These are phyloP conservation scores for Halcyon badia DNA, from an alignment of 2,797 vertebrate genomes.

Conservation along the genomic window DNA sequence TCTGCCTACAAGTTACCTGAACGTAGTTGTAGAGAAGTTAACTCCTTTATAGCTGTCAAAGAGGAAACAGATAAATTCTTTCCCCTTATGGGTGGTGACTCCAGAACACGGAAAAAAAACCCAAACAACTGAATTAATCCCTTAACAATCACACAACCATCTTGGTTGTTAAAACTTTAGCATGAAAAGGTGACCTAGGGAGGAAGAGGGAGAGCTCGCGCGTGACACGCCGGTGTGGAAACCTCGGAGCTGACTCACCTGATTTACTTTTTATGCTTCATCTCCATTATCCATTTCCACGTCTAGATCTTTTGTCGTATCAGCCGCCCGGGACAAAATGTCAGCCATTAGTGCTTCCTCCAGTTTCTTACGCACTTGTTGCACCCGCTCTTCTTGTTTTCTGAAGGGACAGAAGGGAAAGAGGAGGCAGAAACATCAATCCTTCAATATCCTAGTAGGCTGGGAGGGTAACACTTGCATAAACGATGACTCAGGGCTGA, in stretches of 20 bases:
- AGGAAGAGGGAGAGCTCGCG: neutral
- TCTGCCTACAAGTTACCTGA: too few relatives aligned
- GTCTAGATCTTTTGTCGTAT: conserved; percentile 72
- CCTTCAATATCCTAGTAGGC: too few relatives aligned
- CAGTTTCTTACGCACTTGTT: conserved; percentile 86
- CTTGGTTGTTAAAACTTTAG: too few relatives aligned
- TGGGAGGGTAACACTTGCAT: neutral
- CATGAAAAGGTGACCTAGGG: too few relatives aligned
- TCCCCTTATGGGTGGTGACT: too few relatives aligned
- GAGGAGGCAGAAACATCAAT: neutral
- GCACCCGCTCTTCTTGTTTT: conserved; percentile 89
- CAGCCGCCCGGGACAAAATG: conserved; percentile 83
- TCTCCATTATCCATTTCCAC: conserved; percentile 80
- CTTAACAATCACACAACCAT: too few relatives aligned
- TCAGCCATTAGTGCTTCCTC: conserved; percentile 90
- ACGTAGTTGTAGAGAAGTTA: too few relatives aligned
- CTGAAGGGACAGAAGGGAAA: conserved; percentile 58
- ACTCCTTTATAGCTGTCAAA: too few relatives aligned
- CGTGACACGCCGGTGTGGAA: neutral
- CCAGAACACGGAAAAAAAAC: too few relatives aligned
- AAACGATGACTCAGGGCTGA: neutral
- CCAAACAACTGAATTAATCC: too few relatives aligned
- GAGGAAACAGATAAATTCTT: too few relatives aligned
- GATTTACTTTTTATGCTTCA: conserved; percentile 70
- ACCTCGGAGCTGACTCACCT: conserved; percentile 26